Evolutionary conservation across 2,888 invertebrate species (phyloP), one percentile per base, ranked within the genome.

Genomic region (Poecilus cupreus): DNA sequence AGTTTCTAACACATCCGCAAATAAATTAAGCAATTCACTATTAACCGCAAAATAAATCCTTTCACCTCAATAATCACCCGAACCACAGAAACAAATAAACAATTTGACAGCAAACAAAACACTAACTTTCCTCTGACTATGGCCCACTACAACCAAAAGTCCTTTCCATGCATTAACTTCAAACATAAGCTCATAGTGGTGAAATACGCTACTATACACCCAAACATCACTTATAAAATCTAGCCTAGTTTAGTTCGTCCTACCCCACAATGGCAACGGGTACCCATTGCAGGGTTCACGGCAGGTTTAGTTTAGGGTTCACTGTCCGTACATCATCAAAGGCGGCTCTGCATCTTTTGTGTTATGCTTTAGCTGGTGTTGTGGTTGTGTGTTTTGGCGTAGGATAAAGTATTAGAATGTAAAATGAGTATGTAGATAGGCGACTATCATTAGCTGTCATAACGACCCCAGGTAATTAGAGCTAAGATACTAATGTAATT

Each of bases 371-470:
- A 3, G 43, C n/a, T n/a, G n/a, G n/a, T n/a, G n/a, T n/a, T 43
- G 43, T 43, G 13, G 10, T 3, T 10, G 43, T 43, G 43, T 43
- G 32, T 32, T n/a, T n/a, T n/a, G 43, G n/a, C 43, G 13, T 43
- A 43, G 43, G 10, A 13, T 60, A 26, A 60, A 4, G 26, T 24
- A 60, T 60, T 13, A 26, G 26, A 60, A 60, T 60, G 60, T 60
- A 24, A 60, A 60, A 60, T 60, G 60, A 60, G 60, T 60, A 60
- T 60, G 60, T n/a, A 60, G 60, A 60, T 60, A 60, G 26, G 26
- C 10, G n/a, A 43, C 43, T 43, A 43, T 43, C 43, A 43, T 43
- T 43, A 4, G n/a, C 43, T n/a, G 11, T 11, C 11, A 13, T 13
- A 32, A 32, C 32, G 32, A 32, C 32, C 32, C 4, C 8, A 32